phyloP scores from a whole-genome alignment of 2,113 vertebrate species.

The Spermophilus dauricus region DNA sequence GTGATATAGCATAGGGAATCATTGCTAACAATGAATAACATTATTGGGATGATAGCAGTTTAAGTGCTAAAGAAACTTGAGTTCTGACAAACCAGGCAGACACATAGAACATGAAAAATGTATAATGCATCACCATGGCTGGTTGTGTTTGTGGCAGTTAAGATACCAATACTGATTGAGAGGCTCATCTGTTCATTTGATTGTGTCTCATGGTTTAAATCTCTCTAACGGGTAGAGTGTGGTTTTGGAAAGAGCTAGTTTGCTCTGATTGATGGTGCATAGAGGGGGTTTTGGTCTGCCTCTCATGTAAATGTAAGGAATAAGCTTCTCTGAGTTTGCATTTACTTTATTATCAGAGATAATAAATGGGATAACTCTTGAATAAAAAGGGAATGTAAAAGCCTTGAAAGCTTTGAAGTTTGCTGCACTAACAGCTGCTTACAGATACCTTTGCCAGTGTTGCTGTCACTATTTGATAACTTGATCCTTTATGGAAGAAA shows the following conservation, averaged over 20 bases:
- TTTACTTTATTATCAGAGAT: slow-evolving; percentile 50
- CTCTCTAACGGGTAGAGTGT: not conserved
- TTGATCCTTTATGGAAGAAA: not conserved
- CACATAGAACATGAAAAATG: slow-evolving; percentile 50
- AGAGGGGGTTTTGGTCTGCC: slow-evolving; percentile 15
- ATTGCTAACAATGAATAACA: slow-evolving; percentile 65
- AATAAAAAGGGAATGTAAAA: slow-evolving; percentile 25
- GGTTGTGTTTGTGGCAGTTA: slow-evolving; percentile 47
- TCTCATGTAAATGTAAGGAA: slow-evolving; percentile 35
- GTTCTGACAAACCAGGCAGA: slow-evolving; percentile 65
- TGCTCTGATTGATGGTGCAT: not conserved
- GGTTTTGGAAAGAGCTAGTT: slow-evolving; percentile 5
- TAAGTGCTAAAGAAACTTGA: slow-evolving; percentile 72
- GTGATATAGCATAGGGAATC: slow-evolving; percentile 60
- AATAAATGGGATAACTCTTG: slow-evolving; percentile 31
- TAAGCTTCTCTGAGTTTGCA: slow-evolving; percentile 42
- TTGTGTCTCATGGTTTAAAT: slow-evolving; percentile 65
- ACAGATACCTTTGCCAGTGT: not conserved
- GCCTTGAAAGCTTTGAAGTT: slow-evolving; percentile 23
- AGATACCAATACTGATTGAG: slow-evolving; percentile 53
- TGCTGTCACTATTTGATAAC: not conserved
- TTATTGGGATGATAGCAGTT: slow-evolving; percentile 69
- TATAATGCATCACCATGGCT: slow-evolving; percentile 33
- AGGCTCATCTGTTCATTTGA: slow-evolving; percentile 63
- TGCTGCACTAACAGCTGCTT: not conserved